phyloP scores from a whole-genome alignment of 2,888 invertebrate species.

The Carpatolechia fugitivella region DNA sequence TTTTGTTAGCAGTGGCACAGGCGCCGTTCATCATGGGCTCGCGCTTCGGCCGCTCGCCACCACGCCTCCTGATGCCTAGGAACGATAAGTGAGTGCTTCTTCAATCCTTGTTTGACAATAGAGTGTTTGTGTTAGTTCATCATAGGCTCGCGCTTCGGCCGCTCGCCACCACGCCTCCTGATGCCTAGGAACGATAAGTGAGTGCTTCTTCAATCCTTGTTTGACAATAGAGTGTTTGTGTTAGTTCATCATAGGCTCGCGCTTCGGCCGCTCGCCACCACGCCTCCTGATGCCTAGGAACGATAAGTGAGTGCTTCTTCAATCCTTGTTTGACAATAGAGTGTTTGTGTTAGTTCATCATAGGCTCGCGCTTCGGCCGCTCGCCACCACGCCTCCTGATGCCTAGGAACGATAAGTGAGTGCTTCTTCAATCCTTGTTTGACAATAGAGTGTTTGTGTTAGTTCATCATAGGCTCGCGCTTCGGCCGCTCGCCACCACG shows the following conservation, averaged over 20 bases:
- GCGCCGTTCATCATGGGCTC: conserved; percentile 62
- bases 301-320: conserved; percentile 58
- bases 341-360: no score
- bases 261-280: conserved; percentile 61
- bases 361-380: conserved; percentile 63
- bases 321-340: no score
- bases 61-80: conserved; percentile 47
- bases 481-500: no score
- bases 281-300: conserved; percentile 50
- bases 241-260: conserved; percentile 60
- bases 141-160: conserved; percentile 61
- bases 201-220: no score
- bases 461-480: no score
- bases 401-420: conserved; percentile 58
- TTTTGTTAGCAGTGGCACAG: conserved; percentile 45
- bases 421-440: no score
- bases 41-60: conserved; percentile 62
- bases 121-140: no score
- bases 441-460: no score
- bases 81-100: conserved; percentile 60
- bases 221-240: no score
- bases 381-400: conserved; percentile 50
- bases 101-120: no score
- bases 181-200: conserved; percentile 59
- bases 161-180: conserved; percentile 52